Evolutionary conservation across 2,888 invertebrate genomes (phyloP).

Genomic region (Micoletzkya japonica): DNA sequence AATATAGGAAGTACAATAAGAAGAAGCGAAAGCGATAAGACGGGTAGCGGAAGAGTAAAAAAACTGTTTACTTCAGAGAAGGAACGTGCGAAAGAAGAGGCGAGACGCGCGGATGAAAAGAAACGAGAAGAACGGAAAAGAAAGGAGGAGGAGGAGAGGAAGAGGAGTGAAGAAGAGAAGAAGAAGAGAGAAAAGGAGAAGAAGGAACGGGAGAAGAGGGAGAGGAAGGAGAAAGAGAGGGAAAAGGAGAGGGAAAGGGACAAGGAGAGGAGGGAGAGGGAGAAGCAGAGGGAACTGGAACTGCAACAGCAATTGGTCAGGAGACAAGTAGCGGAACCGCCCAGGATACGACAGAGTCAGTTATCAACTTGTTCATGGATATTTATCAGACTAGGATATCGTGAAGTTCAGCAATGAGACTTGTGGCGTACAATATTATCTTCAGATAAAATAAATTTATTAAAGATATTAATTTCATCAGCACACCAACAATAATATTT

Average conservation of each 20-base stretch:
- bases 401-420: too few species aligned
- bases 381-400: too few species aligned
- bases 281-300: not conserved
- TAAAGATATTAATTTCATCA: too few species aligned
- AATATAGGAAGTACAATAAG: not conserved
- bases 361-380: too few species aligned
- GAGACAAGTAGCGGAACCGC: too few species aligned
- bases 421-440: too few species aligned
- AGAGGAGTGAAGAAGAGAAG: not conserved
- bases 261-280: slow-evolving; percentile 2
- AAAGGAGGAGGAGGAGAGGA: not conserved
- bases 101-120: not conserved
- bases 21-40: too few species aligned
- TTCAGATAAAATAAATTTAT: too few species aligned
- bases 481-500: too few species aligned
- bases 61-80: not conserved
- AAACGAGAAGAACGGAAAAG: not conserved
- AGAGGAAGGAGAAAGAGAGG: not conserved
- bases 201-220: slow-evolving; percentile 1
- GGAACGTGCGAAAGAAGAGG: not conserved
- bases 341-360: too few species aligned
- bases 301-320: too few species aligned
- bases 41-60: not conserved
- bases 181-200: not conserved
- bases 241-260: not conserved